phyloP scores from a whole-genome alignment of 2,113 vertebrate species.

The Melanostigma gelatinosum region DNA sequence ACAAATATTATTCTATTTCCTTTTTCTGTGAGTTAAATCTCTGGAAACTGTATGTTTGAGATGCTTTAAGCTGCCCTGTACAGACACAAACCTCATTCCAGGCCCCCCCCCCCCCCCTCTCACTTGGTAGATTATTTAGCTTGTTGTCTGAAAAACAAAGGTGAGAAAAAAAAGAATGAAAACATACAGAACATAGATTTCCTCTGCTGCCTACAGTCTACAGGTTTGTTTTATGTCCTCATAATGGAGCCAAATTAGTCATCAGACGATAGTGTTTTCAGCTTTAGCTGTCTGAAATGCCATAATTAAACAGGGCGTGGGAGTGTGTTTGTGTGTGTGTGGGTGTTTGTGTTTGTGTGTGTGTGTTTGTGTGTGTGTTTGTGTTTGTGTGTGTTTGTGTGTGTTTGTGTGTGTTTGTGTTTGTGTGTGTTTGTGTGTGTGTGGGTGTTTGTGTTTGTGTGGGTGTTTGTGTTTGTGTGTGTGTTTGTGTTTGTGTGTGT shows the following conservation, averaged over 20 bases:
- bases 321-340: constrained; percentile 9
- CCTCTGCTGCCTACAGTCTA: constrained; percentile 1
- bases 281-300: constrained; percentile 22
- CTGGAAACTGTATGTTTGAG: background rate
- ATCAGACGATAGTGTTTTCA: constrained; percentile 45
- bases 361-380: background rate
- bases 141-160: background rate
- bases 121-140: background rate
- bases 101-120: background rate
- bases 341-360: constrained; percentile 21
- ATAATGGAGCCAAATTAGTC: constrained; percentile 42
- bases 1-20: background rate
- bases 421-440: constrained; percentile 16
- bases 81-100: background rate
- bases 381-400: too few species aligned
- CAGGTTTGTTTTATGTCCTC: constrained; percentile 20
- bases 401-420: background rate
- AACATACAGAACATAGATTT: constrained; percentile 2
- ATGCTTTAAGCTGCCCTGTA: background rate
- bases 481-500: constrained; percentile 14
- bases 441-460: constrained; percentile 23
- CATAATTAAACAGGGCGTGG: constrained; percentile 35
- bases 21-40: too few species aligned
- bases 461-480: constrained; percentile 19
- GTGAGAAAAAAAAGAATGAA: background rate